Percentiles rank a stretch among this genome's conserved stretches.
Conservation (phyloP, 2,113 vertebrate genomes). For the Neolamprologus sp. region DNA sequence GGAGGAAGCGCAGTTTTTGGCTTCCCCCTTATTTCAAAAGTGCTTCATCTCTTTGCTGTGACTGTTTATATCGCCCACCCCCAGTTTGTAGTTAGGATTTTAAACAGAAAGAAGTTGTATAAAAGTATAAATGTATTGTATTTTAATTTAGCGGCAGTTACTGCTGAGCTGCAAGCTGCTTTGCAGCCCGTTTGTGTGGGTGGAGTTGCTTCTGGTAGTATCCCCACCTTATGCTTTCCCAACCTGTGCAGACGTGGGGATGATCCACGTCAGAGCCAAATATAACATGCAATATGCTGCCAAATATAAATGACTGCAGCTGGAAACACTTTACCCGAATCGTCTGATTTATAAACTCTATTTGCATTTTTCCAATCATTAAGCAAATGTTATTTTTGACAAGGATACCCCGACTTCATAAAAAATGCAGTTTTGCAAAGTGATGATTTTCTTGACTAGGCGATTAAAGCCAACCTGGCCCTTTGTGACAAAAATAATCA, state of each 20-base stretch:
- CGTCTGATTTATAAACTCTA: background rate
- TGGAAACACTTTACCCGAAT: background rate
- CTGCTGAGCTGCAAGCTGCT: background rate
- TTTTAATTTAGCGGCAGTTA: background rate
- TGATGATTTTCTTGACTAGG: no score
- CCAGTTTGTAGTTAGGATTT: background rate
- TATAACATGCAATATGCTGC: background rate
- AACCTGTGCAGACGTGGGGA: background rate
- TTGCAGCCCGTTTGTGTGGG: background rate
- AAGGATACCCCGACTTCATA: background rate
- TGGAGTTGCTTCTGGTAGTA: background rate
- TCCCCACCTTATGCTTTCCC: background rate
- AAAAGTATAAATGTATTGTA: background rate
- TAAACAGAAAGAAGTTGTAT: background rate
- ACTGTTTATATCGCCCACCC: no score
- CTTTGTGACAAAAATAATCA: background rate
- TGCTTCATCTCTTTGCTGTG: no score
- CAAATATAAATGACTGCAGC: background rate
- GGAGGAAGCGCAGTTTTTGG: no score
- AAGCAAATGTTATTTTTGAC: background rate
- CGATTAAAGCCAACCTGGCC: rapidly evolving
- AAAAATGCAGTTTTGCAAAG: background rate
- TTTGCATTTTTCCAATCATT: background rate
- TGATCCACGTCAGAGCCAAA: background rate
- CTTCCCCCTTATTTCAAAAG: no score